Conservation (phyloP, 2,888 invertebrate genomes). For the Epicampocera succincta region DNA sequence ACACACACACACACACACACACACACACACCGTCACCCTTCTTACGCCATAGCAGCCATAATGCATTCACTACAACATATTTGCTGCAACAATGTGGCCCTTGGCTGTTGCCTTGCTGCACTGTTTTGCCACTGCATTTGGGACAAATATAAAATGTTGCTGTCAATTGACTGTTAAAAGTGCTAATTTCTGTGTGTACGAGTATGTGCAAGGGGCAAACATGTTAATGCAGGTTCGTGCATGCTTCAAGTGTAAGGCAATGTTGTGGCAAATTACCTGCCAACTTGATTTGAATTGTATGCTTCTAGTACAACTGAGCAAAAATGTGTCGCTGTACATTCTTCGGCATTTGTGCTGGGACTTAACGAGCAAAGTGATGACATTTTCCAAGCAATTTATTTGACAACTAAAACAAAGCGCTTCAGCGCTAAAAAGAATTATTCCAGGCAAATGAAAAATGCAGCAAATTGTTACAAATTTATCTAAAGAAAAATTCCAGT, state of each 20-base stretch:
- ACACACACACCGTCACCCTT: not conserved
- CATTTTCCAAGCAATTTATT: constrained; percentile 35
- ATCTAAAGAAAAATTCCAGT: no score
- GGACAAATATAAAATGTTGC: constrained; percentile 60
- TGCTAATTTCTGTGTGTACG: constrained; percentile 3
- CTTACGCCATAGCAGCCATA: no score
- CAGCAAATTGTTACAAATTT: not conserved
- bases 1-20: not conserved
- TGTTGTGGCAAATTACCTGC: constrained; percentile 73
- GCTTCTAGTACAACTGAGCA: constrained; percentile 15
- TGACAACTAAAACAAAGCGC: not conserved
- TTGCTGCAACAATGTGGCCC: constrained; percentile 39
- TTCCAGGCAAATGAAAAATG: not conserved
- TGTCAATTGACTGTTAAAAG: constrained; percentile 60
- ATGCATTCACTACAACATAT: not conserved
- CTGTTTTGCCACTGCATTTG: constrained; percentile 35
- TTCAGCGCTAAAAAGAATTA: not conserved
- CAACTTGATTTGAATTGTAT: constrained; percentile 67
- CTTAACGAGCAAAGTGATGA: constrained; percentile 9
- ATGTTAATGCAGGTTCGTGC: constrained; percentile 29
- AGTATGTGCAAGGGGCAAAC: not conserved
- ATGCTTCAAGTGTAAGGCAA: constrained; percentile 61
- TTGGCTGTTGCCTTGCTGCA: constrained; percentile 40
- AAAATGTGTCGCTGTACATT: constrained; percentile 10
- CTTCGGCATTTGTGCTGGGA: not conserved